phyloP scores from a whole-genome alignment of 2,113 vertebrate genomes.

The Mystacornis crossleyi region DNA sequence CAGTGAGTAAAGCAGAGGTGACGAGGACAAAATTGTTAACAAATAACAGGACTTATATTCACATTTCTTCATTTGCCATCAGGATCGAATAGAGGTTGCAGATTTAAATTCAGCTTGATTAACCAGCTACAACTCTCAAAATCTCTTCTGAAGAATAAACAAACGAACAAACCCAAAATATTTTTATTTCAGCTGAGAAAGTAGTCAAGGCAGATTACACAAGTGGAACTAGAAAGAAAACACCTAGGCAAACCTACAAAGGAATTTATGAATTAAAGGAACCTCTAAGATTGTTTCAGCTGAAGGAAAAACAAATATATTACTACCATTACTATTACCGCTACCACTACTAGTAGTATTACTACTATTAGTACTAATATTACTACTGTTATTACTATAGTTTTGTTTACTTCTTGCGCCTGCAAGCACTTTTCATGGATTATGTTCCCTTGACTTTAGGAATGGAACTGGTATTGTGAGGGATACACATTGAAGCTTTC shows the following conservation, averaged over 20 bases:
- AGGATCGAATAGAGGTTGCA: background rate
- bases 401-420: background rate
- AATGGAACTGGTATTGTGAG: background rate
- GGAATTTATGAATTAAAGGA: background rate
- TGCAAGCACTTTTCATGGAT: background rate
- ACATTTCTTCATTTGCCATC: background rate
- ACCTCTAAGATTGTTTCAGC: background rate
- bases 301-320: background rate
- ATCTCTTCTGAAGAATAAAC: background rate
- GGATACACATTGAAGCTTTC: background rate
- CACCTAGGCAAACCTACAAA: background rate
- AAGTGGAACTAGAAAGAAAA: background rate
- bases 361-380: background rate
- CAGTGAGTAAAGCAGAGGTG: background rate
- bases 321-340: background rate
- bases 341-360: background rate
- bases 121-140: background rate
- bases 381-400: accelerated
- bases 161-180: background rate
- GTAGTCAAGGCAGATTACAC: background rate
- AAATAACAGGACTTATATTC: background rate
- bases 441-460: background rate
- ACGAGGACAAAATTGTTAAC: background rate
- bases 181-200: background rate
- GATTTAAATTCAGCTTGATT: background rate